A percentile compares a stretch with the other conserved stretches of the same genome.
Conservation (phyloP, 1,140 invertebrate species). For the Brachionus calyciflorus region DNA sequence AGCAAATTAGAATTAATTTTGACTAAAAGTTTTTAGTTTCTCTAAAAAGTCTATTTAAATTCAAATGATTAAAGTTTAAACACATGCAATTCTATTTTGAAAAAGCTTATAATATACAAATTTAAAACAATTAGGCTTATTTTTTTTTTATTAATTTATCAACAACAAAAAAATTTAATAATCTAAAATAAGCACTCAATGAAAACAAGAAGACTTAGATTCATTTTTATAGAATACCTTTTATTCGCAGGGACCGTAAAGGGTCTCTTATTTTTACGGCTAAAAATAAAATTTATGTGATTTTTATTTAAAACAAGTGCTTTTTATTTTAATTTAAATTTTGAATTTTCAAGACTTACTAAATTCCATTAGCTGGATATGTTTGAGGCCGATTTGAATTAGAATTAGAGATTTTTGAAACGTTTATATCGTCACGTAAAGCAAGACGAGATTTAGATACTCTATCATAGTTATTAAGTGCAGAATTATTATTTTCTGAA, state of each 20-base stretch:
- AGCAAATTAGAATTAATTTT: too few relatives aligned
- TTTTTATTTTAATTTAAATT: not conserved
- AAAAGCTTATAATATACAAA: too few relatives aligned
- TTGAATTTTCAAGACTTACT: not conserved
- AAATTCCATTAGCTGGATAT: not conserved
- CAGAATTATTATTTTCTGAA: constrained; percentile 22
- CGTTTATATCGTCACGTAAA: not conserved
- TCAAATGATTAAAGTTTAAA: too few relatives aligned
- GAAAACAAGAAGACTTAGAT: not conserved
- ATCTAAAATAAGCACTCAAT: not conserved
- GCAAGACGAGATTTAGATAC: not conserved
- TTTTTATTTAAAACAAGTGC: not conserved
- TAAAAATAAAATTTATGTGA: not conserved
- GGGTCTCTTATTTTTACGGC: not conserved
- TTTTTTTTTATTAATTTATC: not conserved
- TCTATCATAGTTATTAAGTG: not conserved
- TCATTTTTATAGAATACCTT: not conserved
- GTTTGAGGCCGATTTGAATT: constrained; percentile 11
- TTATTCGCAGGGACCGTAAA: constrained; percentile 15
- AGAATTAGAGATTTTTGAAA: not conserved
- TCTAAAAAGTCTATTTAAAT: too few relatives aligned
- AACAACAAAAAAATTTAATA: not conserved
- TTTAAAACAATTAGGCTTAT: too few relatives aligned
- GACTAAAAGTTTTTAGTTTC: too few relatives aligned
- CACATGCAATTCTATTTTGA: too few relatives aligned